These are phyloP conservation scores for Aplodontia rufa DNA, from an alignment of 2,113 vertebrate species.

Conservation along the genomic window DNA sequence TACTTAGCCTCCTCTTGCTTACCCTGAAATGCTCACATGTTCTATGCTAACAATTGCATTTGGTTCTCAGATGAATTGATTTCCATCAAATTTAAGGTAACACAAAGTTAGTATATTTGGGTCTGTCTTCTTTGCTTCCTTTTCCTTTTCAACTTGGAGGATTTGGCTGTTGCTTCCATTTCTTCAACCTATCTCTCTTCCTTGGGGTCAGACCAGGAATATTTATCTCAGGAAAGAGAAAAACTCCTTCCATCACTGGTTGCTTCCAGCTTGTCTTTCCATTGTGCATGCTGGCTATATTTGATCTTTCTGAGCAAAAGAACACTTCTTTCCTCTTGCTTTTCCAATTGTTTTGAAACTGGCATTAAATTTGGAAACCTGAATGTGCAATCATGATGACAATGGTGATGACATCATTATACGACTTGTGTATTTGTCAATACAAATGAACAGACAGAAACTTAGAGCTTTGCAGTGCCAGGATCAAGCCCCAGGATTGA, in stretches of 20 bases:
- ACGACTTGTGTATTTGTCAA: neutral
- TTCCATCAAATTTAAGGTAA: neutral
- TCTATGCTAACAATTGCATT: neutral
- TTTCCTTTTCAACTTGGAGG: neutral
- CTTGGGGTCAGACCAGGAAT: rapidly evolving
- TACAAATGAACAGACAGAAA: neutral
- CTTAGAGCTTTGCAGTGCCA: neutral
- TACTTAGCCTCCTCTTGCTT: neutral
- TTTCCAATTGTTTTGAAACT: neutral
- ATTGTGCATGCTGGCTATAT: neutral
- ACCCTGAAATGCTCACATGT: neutral
- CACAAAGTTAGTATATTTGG: neutral
- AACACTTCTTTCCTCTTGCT: neutral
- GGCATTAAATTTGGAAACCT: neutral
- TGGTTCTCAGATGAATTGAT: neutral
- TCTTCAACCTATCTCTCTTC: neutral
- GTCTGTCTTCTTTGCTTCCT: neutral
- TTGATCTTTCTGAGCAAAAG: neutral
- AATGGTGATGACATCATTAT: neutral
- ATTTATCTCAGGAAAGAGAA: neutral
- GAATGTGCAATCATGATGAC: neutral
- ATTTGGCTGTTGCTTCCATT: neutral
- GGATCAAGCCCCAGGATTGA: neutral
- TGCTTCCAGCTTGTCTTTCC: neutral
- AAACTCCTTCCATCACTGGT: neutral